Conservation (phyloP, 2,113 vertebrate species). For the Dryoscopus gambensis region DNA sequence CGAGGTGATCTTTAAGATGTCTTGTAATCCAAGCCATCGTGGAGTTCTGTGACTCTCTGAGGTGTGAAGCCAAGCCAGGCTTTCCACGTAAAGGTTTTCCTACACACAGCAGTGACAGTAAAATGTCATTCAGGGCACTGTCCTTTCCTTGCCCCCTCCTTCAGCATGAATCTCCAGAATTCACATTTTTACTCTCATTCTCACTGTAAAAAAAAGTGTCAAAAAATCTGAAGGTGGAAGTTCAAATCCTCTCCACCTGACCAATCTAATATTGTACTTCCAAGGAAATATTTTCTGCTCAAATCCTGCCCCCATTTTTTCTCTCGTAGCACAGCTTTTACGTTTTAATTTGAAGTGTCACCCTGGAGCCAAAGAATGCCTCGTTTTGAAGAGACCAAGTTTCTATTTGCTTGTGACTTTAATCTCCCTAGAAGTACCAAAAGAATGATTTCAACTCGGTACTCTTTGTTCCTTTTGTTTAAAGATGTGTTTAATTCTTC, state of each 20-base stretch:
- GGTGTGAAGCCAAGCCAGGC: neutral
- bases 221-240: neutral
- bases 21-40: neutral
- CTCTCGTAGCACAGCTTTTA: neutral
- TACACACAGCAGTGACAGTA: neutral
- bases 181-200: neutral
- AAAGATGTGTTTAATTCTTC: neutral
- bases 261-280: neutral
- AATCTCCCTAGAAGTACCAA: neutral
- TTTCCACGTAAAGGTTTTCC: neutral
- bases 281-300: neutral
- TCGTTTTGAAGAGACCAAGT: neutral
- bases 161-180: neutral
- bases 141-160: neutral
- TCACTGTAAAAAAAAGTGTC: neutral
- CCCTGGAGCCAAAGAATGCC: neutral
- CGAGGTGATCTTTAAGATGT: neutral
- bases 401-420: neutral
- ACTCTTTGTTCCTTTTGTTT: conserved; percentile 21
- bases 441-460: neutral
- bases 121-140: neutral
- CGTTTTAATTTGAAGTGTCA: neutral
- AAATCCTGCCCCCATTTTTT: neutral
- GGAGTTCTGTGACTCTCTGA: neutral
- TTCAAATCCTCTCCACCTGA: neutral